Percentiles rank a stretch among this genome's conserved stretches.
phyloP scores from a whole-genome alignment of 2,797 vertebrate genomes.

The Varecia variegata region DNA sequence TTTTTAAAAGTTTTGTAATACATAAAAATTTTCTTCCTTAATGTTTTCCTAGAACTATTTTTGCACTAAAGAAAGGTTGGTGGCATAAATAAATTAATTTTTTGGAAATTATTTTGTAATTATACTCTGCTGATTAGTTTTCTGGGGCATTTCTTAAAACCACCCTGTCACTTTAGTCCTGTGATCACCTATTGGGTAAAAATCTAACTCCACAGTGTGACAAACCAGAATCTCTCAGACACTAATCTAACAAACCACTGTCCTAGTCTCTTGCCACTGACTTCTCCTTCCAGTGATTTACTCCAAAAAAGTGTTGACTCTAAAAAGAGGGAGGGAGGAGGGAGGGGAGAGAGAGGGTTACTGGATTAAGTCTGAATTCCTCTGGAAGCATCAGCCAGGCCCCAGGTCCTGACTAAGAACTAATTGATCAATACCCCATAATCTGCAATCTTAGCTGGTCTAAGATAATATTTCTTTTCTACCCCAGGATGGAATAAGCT shows the following conservation, averaged over 20 bases:
- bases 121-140: not conserved
- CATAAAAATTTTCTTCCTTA: not conserved
- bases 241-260: not conserved
- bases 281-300: not conserved
- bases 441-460: not conserved
- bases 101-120: not conserved
- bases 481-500: not conserved
- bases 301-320: not conserved
- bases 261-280: not conserved
- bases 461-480: not conserved
- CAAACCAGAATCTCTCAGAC: not conserved
- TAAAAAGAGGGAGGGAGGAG: not conserved
- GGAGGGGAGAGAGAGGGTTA: not conserved
- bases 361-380: not conserved
- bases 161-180: not conserved
- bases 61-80: not conserved
- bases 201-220: not conserved
- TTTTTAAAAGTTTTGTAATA: not conserved
- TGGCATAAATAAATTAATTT: not conserved
- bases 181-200: not conserved
- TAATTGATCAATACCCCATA: not conserved
- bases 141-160: not conserved
- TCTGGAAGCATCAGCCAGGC: not conserved
- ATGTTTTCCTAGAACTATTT: not conserved
- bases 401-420: not conserved